A percentile compares a stretch with the other conserved stretches of the same genome.
Conservation (phyloP, 2,113 vertebrate genomes). For the western clawed frog (Xenopus tropicalis) region DNA sequence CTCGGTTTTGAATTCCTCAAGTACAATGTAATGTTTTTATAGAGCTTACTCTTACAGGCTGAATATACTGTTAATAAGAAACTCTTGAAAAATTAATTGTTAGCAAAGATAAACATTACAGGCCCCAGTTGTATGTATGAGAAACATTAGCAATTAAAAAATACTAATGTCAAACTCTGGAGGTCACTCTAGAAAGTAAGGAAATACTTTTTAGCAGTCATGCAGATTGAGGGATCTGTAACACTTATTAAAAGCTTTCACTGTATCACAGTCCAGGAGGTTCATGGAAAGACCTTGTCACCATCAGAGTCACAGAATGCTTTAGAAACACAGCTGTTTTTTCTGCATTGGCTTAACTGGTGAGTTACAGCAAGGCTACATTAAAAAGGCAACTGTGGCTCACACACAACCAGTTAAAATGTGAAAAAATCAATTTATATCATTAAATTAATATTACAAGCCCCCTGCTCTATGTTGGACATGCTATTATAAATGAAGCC, state of each 20-base stretch:
- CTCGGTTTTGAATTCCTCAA: neutral
- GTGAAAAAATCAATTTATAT: no score
- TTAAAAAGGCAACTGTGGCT: no score
- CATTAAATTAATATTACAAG: no score
- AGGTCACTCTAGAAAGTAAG: slow-evolving; percentile 1
- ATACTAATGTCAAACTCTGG: slow-evolving; percentile 17
- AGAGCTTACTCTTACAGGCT: neutral
- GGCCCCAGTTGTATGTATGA: neutral
- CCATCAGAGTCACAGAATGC: slow-evolving; percentile 4
- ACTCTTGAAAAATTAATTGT: neutral
- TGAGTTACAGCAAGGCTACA: no score
- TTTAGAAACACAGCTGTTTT: slow-evolving; percentile 35
- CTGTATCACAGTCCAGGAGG: slow-evolving; percentile 24
- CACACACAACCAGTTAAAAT: no score
- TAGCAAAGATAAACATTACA: neutral
- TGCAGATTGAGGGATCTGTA: slow-evolving; percentile 25
- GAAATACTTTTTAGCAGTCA: slow-evolving; percentile 9
- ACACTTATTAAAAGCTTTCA: slow-evolving; percentile 27
- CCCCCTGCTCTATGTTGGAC: no score
- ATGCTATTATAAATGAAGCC: no score
- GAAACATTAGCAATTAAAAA: slow-evolving; percentile 10
- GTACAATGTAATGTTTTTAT: slow-evolving; percentile 2
- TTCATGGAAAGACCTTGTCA: slow-evolving; percentile 22
- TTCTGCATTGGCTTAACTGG: neutral
- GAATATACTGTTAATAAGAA: neutral